Conservation (phyloP, 1,140 invertebrate species). For the Amphibalanus amphitrite region DNA sequence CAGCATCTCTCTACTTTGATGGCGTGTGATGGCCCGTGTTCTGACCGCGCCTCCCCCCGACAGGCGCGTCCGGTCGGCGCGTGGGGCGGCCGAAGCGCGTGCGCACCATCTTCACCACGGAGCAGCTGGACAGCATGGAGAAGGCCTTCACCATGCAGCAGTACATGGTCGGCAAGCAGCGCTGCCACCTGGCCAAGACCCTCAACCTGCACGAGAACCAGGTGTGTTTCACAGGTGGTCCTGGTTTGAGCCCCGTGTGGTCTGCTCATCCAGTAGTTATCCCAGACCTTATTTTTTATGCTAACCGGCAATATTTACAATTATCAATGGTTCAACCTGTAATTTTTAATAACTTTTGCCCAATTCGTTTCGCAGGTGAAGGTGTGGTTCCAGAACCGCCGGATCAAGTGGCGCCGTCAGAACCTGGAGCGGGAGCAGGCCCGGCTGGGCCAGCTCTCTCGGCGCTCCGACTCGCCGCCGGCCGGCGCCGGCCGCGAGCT, state of each 20-base stretch:
- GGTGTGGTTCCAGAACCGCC: conserved; percentile 4
- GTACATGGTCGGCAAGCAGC: conserved; percentile 87
- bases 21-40: too few relatives aligned
- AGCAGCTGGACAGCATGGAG: conserved; percentile 77
- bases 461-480: too few relatives aligned
- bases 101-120: conserved; percentile 83
- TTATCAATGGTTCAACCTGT: too few relatives aligned
- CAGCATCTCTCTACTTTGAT: too few relatives aligned
- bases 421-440: conserved; percentile 1
- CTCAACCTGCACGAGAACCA: conserved; percentile 80
- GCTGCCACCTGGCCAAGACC: conserved; percentile 69
- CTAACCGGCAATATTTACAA: too few relatives aligned
- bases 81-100: conserved; percentile 49
- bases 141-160: conserved; percentile 83
- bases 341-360: too few relatives aligned
- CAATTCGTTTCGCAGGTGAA: not conserved
- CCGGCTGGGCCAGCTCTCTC: not conserved
- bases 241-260: too few relatives aligned
- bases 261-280: too few relatives aligned
- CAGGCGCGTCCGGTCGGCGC: not conserved
- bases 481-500: too few relatives aligned
- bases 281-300: too few relatives aligned
- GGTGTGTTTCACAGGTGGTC: too few relatives aligned
- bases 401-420: not conserved
- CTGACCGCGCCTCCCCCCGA: conserved; percentile 1